Percentiles rank a stretch among this genome's conserved stretches.
phyloP scores from a whole-genome alignment of 2,113 vertebrate genomes.

The Rhea americana region DNA sequence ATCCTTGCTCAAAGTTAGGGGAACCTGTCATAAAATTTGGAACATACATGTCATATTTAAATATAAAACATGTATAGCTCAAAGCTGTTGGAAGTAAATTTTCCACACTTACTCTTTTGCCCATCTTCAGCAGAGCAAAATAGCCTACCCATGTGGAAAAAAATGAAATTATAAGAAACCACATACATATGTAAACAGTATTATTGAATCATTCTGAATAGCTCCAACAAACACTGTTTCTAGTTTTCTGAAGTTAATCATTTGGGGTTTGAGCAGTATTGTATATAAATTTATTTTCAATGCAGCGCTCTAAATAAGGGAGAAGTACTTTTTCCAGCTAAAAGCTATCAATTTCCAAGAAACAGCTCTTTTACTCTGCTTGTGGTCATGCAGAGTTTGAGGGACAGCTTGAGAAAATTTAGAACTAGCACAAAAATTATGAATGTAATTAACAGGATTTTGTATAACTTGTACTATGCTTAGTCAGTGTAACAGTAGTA shows the following conservation, averaged over 20 bases:
- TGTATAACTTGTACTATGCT: neutral
- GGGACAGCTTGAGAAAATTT: neutral
- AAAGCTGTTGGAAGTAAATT: neutral
- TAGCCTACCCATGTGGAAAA: neutral
- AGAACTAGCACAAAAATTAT: neutral
- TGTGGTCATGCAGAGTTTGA: neutral
- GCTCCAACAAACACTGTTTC: neutral
- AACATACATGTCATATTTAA: neutral
- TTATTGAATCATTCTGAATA: neutral
- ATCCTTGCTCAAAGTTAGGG: neutral
- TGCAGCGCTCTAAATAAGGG: neutral
- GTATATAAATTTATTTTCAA: neutral
- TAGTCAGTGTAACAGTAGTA: neutral
- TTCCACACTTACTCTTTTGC: neutral
- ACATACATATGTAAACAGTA: accelerated
- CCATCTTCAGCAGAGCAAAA: neutral
- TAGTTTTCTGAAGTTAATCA: neutral
- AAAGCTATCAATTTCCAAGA: neutral
- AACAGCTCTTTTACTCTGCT: neutral
- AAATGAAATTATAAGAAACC: neutral
- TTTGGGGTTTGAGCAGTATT: neutral
- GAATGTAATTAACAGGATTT: neutral
- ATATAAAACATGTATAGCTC: neutral
- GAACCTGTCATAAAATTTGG: neutral
- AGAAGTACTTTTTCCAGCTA: neutral